phyloP scores from a whole-genome alignment of 2,888 invertebrate genomes.

The Cephus rjabovi region DNA sequence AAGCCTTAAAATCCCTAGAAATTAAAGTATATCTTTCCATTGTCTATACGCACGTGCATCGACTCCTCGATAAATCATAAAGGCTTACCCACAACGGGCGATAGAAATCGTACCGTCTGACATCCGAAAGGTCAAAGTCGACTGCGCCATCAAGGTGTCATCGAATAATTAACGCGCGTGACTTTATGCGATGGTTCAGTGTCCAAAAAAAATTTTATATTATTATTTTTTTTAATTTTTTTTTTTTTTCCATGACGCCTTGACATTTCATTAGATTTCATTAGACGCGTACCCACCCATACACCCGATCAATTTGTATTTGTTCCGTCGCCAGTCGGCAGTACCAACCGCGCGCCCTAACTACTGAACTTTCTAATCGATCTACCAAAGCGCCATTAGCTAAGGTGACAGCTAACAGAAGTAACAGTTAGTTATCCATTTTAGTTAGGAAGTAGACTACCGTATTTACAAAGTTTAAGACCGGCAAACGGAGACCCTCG shows the following conservation, averaged over 20 bases:
- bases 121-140: not conserved
- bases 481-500: not conserved
- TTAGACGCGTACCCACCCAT: not conserved
- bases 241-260: not conserved
- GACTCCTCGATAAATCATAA: no score
- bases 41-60: no score
- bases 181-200: not conserved
- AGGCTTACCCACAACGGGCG: not conserved
- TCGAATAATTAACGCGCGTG: not conserved
- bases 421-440: not conserved
- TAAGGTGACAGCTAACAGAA: not conserved
- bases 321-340: not conserved
- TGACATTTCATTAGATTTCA: not conserved
- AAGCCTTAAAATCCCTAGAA: not conserved
- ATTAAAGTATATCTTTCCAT: no score
- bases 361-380: not conserved
- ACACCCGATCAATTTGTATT: not conserved
- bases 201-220: not conserved
- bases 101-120: not conserved
- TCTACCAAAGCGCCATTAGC: not conserved
- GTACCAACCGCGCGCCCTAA: not conserved
- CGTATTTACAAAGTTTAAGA: not conserved
- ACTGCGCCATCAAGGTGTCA: not conserved
- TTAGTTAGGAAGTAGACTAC: not conserved
- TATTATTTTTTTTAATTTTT: not conserved